Conservation (phyloP, 2,888 invertebrate species). For the Congeria kusceri region DNA sequence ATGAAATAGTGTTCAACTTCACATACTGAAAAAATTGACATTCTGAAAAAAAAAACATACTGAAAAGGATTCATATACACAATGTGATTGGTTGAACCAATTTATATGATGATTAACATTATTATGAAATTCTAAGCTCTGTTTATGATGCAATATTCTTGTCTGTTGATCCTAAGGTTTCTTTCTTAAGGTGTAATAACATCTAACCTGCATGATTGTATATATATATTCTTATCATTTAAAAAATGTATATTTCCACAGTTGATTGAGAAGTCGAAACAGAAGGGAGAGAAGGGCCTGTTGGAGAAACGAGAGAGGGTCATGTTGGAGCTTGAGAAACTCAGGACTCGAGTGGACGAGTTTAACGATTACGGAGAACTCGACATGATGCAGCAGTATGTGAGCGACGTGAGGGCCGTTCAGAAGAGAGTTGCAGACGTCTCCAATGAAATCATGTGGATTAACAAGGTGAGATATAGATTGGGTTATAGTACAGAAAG, state of each 20-base stretch:
- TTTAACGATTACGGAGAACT: slow-evolving; percentile 94
- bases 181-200: too few relatives aligned
- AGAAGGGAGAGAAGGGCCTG: slow-evolving; percentile 93
- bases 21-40: too few relatives aligned
- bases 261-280: slow-evolving; percentile 93
- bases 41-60: too few relatives aligned
- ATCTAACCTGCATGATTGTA: too few relatives aligned
- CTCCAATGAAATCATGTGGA: slow-evolving; percentile 92
- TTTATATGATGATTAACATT: too few relatives aligned
- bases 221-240: neutral
- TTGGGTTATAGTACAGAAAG: too few relatives aligned
- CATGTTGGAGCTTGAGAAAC: slow-evolving; percentile 90
- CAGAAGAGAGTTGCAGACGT: slow-evolving; percentile 91
- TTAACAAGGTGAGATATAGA: slow-evolving; percentile 88
- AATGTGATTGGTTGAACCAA: too few relatives aligned
- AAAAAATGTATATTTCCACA: slow-evolving; percentile 60
- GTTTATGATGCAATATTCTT: too few relatives aligned
- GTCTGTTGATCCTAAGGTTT: too few relatives aligned
- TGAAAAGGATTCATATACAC: too few relatives aligned
- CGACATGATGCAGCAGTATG: slow-evolving; percentile 91
- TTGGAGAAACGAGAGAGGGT: slow-evolving; percentile 90
- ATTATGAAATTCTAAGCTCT: too few relatives aligned
- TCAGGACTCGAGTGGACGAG: slow-evolving; percentile 91
- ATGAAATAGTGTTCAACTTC: too few relatives aligned
- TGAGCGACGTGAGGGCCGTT: slow-evolving; percentile 90